A percentile compares a stretch with the other conserved stretches of the same genome.
Evolutionary conservation across 2,888 invertebrate species (phyloP).

Genomic region (Leptogaster cylindrica): DNA sequence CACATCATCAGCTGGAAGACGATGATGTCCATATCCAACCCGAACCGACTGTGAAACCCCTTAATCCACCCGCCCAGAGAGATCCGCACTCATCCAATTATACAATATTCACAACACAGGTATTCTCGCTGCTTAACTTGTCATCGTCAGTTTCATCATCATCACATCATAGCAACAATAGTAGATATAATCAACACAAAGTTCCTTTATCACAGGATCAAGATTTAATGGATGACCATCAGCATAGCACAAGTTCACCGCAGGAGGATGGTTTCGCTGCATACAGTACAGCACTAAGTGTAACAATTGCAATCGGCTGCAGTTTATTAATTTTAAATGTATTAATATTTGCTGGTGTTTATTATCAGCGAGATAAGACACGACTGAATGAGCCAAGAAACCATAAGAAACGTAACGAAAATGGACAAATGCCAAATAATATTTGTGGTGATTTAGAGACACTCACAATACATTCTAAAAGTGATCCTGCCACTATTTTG

Average conservation of each 20-base stretch:
- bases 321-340: conserved; percentile 90
- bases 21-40: conserved; percentile 65
- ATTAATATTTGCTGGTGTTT: conserved; percentile 91
- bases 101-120: conserved; percentile 61
- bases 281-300: conserved; percentile 88
- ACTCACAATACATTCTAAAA: conserved; percentile 65
- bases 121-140: conserved; percentile 60
- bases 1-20: conserved; percentile 83
- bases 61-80: conserved; percentile 58
- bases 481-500: conserved; percentile 74
- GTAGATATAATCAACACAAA: conserved; percentile 55
- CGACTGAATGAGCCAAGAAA: conserved; percentile 68
- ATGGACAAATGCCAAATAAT: conserved; percentile 87
- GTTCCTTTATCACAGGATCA: conserved; percentile 52
- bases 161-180: conserved; percentile 54
- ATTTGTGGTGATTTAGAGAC: conserved; percentile 84
- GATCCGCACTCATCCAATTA: conserved; percentile 52
- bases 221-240: conserved; percentile 55
- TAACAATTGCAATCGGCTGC: conserved; percentile 94
- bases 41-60: conserved; percentile 64
- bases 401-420: conserved; percentile 77
- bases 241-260: conserved; percentile 63
- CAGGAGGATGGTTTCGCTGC: conserved; percentile 89
- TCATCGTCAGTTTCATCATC: conserved; percentile 60
- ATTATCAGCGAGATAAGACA: conserved; percentile 88